Evolutionary conservation across 1,140 invertebrate species (phyloP), one percentile per base, ranked within the genome.

Genomic region (Hirudo medicinalis): DNA sequence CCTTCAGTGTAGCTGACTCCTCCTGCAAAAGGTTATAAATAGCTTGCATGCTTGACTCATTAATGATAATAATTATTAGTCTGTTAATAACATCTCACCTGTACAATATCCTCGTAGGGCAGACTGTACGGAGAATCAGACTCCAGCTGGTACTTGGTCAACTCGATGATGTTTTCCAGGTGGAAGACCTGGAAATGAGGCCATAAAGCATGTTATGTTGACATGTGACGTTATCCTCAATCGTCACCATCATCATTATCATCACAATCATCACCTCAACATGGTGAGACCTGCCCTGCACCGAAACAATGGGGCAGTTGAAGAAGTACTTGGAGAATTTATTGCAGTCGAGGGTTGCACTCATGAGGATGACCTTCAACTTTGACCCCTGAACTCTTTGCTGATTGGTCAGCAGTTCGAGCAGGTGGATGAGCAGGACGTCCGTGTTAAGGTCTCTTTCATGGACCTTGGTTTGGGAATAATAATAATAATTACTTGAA

Each of bases 341-440:
- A 6, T 79, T 76, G 63, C 79, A 78, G 74, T 81, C 79, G 27
- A 81, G 55, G 22, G 80, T 81, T 2, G 80, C 80, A 76, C 79
- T 81, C 80, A 81, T 81, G 72, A 81, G 73, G 20, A 81, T 78
- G 0, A 81, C 71, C 78, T 53, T 94, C 86, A 0, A 94, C 84
- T 78, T 89, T 91, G 13, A 94, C 78, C 78, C 91, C 88, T 68
- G 85, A 85, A 63, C 90, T 84, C 22, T 86, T 80, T 70, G 70
- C 53, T 60, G 22, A 22, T 22, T 27, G 25, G 79, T 80, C 55
- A 91, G 78, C 43, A 92, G 82, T 75, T 89, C 86, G 80, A 87
- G 88, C n/a, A 92, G 78, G 66, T 92, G 87, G 53, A 92, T 84
- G 53, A 92, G 77, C 8, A 93, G 80, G 76, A 92, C 91, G 79